Percentiles rank a stretch among this genome's conserved stretches.
Evolutionary conservation across 1,140 invertebrate genomes (phyloP).

Genomic region (Trigoniulus corallinus): DNA sequence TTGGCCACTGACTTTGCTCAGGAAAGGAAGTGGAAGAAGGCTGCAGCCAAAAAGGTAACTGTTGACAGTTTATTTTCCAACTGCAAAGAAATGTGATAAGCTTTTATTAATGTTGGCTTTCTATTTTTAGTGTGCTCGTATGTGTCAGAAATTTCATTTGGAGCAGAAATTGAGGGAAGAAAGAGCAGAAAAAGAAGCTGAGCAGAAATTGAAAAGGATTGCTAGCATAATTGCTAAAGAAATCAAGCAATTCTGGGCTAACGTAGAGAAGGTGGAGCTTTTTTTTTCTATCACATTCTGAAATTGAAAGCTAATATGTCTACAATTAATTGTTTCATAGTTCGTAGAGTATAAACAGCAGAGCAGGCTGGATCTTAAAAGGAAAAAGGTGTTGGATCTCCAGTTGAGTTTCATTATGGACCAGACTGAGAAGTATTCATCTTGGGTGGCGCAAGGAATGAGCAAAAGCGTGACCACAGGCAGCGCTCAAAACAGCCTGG

Average conservation of each 20-base stretch:
- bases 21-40: constrained; percentile 95
- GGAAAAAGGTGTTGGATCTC: constrained; percentile 88
- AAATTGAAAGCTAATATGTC: neutral
- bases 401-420: constrained; percentile 97
- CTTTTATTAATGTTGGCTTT: neutral
- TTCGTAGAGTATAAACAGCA: constrained; percentile 89
- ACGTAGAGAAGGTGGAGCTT: constrained; percentile 69
- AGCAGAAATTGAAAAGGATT: constrained; percentile 64
- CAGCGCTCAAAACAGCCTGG: constrained; percentile 9
- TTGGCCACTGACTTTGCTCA: constrained; percentile 91
- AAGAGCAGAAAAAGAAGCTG: constrained; percentile 80
- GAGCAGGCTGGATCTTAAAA: constrained; percentile 77
- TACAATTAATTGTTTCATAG: constrained; percentile 31
- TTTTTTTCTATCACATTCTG: constrained; percentile 5
- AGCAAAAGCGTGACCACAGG: constrained; percentile 33
- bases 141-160: constrained; percentile 91
- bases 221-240: constrained; percentile 82
- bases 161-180: constrained; percentile 78
- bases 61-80: neutral
- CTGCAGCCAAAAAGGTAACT: constrained; percentile 70
- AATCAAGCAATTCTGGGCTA: constrained; percentile 86
- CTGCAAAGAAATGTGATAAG: neutral
- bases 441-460: constrained; percentile 66
- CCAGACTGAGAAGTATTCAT: constrained; percentile 95
- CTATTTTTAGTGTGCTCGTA: constrained; percentile 39